Conservation (phyloP, 1,140 invertebrate genomes). For the Aphelinus atriplicis region DNA sequence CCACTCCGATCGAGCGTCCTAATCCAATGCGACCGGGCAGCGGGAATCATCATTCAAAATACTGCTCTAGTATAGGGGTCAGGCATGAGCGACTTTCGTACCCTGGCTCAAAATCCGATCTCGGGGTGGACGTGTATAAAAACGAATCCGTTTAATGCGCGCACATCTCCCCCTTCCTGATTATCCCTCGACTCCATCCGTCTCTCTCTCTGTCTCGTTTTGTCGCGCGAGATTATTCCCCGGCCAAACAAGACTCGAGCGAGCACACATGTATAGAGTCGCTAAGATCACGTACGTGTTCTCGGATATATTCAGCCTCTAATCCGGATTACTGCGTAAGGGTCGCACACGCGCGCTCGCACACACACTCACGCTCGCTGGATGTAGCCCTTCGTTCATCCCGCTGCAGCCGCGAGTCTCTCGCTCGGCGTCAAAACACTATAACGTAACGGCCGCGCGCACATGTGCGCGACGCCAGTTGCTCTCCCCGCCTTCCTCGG, state of each 20-base stretch:
- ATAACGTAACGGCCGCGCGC: too few species aligned
- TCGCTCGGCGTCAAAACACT: background rate
- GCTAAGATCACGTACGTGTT: conserved; percentile 15
- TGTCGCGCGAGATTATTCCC: too few species aligned
- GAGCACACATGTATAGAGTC: too few species aligned
- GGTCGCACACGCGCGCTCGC: conserved; percentile 50
- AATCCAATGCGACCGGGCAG: background rate
- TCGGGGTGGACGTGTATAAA: background rate
- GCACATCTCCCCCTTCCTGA: conserved; percentile 7
- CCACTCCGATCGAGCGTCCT: background rate
- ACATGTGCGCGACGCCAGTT: conserved; percentile 33
- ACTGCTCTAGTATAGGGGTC: background rate
- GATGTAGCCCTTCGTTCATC: conserved; percentile 46
- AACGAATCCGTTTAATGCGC: conserved; percentile 32
- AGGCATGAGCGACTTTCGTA: too few species aligned
- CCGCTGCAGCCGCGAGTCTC: conserved; percentile 13
- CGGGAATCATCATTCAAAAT: background rate
- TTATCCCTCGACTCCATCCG: conserved; percentile 13
- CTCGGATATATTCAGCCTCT: conserved; percentile 51
- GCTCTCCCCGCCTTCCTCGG: too few species aligned
- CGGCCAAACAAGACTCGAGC: too few species aligned
- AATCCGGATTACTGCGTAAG: conserved; percentile 65
- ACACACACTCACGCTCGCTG: conserved; percentile 5
- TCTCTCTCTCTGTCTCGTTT: background rate
- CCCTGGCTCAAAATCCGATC: conserved; percentile 12